Evolutionary conservation across 2,113 vertebrate genomes (phyloP).

Genomic region (Stercorarius parasiticus): DNA sequence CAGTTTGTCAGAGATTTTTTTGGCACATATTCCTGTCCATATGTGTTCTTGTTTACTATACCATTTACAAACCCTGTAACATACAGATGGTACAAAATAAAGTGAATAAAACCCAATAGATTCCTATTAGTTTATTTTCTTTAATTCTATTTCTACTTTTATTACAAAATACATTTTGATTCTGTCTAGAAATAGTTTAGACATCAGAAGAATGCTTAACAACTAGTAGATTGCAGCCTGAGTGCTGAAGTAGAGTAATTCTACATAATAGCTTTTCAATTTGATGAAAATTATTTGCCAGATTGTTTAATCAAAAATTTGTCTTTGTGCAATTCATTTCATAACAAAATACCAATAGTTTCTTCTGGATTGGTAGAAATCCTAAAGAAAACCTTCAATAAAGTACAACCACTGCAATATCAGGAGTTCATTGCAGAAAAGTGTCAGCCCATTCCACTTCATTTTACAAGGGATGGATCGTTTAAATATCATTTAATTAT

Average conservation of each 20-base stretch:
- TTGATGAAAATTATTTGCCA: slow-evolving; percentile 27
- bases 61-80: neutral
- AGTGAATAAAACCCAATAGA: neutral
- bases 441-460: neutral
- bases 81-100: neutral
- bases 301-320: slow-evolving; percentile 38
- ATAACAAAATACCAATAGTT: neutral
- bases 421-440: neutral
- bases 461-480: neutral
- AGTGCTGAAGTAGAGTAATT: neutral
- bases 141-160: slow-evolving; percentile 4
- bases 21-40: neutral
- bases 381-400: neutral
- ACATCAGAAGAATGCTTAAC: neutral
- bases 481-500: too few species aligned
- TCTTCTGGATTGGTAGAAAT: neutral
- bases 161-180: slow-evolving; percentile 24
- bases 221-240: neutral
- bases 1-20: neutral
- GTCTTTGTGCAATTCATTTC: neutral
- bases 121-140: neutral
- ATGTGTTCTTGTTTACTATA: neutral
- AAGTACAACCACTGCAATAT: neutral
- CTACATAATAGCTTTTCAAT: neutral
- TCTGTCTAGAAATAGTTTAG: slow-evolving; percentile 7